These are phyloP conservation scores for Daphoenositta chrysoptera DNA, from an alignment of 2,113 vertebrate genomes.

Conservation along the genomic window DNA sequence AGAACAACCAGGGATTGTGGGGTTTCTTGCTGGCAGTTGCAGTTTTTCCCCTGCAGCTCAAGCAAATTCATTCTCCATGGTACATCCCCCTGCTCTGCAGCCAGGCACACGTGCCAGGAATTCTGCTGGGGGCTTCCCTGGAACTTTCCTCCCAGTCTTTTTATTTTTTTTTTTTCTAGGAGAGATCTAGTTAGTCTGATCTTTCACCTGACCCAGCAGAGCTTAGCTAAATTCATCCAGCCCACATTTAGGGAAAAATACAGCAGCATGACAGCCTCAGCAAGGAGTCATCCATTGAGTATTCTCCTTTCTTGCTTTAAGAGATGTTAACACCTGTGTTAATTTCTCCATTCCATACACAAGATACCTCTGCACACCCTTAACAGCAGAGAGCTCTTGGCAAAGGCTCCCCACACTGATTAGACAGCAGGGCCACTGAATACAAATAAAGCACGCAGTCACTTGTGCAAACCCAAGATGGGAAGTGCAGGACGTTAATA, in stretches of 20 bases:
- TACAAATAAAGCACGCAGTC: not conserved
- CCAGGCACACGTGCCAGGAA: not conserved
- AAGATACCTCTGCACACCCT: not conserved
- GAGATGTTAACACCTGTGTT: not conserved
- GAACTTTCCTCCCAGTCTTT: not conserved
- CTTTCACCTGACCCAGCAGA: not conserved
- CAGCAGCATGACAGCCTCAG: not conserved
- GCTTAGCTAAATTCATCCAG: not conserved
- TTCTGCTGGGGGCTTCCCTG: not conserved
- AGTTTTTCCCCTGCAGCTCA: not conserved
- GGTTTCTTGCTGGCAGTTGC: slow-evolving; percentile 24
- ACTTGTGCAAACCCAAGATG: not conserved
- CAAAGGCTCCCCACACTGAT: not conserved
- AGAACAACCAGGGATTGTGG: not conserved
- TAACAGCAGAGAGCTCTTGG: not conserved
- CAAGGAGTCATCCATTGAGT: not conserved
- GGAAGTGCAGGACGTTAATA: not conserved
- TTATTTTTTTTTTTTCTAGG: not conserved
- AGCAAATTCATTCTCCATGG: not conserved
- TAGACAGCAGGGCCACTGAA: not conserved
- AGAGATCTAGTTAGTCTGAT: not conserved
- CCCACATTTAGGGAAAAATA: not conserved
- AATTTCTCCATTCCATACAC: not conserved
- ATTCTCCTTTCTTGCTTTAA: not conserved
- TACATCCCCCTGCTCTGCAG: not conserved